Evolutionary conservation across 2,797 vertebrate species (phyloP).

Genomic region (Helarctos malayanus): DNA sequence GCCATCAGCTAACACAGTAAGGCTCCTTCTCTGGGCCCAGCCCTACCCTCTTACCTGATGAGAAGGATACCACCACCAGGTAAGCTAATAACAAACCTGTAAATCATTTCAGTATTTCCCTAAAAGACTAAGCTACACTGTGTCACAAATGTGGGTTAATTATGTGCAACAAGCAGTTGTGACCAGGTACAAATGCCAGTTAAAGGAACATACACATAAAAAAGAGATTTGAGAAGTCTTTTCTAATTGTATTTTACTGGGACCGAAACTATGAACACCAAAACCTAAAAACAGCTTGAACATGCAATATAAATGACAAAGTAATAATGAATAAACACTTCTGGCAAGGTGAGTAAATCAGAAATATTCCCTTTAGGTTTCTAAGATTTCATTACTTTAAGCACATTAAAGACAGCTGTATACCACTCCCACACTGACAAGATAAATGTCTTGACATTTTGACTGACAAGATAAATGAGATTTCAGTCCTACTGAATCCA

Average conservation of each 20-base stretch:
- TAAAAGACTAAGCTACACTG: background rate
- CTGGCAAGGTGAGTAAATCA: background rate
- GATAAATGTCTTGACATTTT: background rate
- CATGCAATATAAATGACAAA: background rate
- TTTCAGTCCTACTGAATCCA: background rate
- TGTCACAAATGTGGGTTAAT: background rate
- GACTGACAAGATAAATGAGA: constrained; percentile 6
- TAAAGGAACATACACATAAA: background rate
- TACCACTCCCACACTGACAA: background rate
- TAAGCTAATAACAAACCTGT: background rate
- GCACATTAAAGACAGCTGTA: background rate
- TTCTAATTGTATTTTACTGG: constrained; percentile 12
- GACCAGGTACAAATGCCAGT: background rate
- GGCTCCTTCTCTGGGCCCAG: background rate
- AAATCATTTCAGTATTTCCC: background rate
- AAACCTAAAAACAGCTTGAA: constrained; percentile 47
- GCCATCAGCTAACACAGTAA: background rate
- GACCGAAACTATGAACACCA: constrained; percentile 51
- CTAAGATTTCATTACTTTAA: constrained; percentile 38
- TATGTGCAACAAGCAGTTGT: background rate
- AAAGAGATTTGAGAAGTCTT: background rate
- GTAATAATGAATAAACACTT: background rate
- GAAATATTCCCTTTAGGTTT: constrained; percentile 5
- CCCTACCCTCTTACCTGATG: background rate
- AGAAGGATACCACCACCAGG: background rate